Evolutionary conservation across 1,140 invertebrate species (phyloP), one percentile per base, ranked within the genome.

Genomic region (Maniola jurtina): DNA sequence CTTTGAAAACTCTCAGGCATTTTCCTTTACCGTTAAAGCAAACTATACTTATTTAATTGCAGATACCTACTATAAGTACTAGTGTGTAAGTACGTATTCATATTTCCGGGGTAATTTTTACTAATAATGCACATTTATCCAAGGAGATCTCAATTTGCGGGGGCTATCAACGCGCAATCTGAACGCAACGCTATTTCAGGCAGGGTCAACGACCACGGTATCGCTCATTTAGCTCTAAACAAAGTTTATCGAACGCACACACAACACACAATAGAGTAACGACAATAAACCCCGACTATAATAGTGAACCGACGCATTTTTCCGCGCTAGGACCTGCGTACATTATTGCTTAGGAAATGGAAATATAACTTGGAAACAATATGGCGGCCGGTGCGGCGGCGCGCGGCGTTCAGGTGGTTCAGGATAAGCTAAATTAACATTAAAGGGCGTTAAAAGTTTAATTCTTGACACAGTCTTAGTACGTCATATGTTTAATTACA

Each of bases 201-300:
- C 71, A 61, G 64, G 81, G 81, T 88, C 81, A 80, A 83, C 68
- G 83, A 74, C 76, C 84, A 74, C 68, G 68, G 76, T 85, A 86
- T 86, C 83, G 83, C 83, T 81, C 82, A 84, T 88, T 86, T 86
- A 83, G 83, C 79, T 80, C 81, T 87, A 87, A 88, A 89, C 84
- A 89, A 89, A 83, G 83, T 85, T 87, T 86, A 89, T 86, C 80
- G 84, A 81, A 84, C 81, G 81, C 70, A 80, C 71, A 70, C 70
- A 71, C 77, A 77, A 71, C 71, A 79, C 74, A 79, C 76, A 79
- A 82, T 75, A 84, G 82, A 88, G 86, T 84, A 72, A 79, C 70
- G 77, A 87, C 82, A 86, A 83, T 85, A 85, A 81, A 55, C 33
- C 10, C 52, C 52, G 34, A 9, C 52, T 55, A 55, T 55, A 55